Evolutionary conservation across 2,797 vertebrate species (phyloP).

Genomic region (Pristis pectinata): DNA sequence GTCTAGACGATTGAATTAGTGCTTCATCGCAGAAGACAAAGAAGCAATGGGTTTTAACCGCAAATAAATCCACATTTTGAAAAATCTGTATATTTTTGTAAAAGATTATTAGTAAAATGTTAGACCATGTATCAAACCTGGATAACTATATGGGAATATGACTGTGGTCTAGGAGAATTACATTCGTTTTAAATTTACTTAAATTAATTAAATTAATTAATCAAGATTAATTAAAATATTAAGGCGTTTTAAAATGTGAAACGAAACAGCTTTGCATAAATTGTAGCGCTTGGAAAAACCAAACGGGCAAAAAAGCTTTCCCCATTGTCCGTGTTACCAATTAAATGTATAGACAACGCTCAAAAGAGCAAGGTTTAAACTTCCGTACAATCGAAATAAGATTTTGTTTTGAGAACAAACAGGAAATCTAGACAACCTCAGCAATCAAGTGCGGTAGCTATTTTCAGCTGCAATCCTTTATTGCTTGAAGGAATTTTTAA

Average conservation of each 20-base stretch:
- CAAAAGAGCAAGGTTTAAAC: background rate
- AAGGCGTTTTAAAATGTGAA: background rate
- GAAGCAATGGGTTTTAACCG: background rate
- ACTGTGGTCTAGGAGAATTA: background rate
- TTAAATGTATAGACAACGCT: too few species aligned
- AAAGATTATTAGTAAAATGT: background rate
- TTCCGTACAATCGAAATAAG: background rate
- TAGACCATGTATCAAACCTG: too few species aligned
- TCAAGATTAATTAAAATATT: background rate
- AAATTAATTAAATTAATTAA: background rate
- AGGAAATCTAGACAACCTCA: background rate
- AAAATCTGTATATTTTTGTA: background rate
- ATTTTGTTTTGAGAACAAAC: background rate
- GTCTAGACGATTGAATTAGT: constrained; percentile 22
- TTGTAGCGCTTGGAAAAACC: background rate
- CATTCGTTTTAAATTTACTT: background rate
- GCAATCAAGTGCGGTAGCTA: background rate
- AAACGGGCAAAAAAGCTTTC: background rate
- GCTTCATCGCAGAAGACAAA: background rate
- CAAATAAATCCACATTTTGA: background rate
- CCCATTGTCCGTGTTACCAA: too few species aligned
- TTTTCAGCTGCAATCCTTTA: background rate
- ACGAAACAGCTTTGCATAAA: background rate
- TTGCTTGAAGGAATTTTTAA: background rate
- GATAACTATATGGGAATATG: background rate